These are phyloP conservation scores for Eupithecia abbreviata DNA, from an alignment of 2,888 invertebrate species.

Conservation along the genomic window DNA sequence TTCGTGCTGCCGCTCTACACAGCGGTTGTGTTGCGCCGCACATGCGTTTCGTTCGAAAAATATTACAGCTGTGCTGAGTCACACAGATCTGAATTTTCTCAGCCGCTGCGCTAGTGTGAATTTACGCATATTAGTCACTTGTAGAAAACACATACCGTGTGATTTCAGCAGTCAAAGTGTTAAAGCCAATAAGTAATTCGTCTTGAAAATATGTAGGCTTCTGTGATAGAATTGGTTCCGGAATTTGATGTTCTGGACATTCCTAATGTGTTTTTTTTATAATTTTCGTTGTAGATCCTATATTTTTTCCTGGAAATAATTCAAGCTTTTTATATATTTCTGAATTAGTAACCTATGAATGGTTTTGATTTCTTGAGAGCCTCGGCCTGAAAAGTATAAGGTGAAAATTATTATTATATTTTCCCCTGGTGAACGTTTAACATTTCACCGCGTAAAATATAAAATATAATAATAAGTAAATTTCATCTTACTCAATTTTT, in stretches of 20 bases:
- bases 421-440: too few species aligned
- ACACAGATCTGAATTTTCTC: too few species aligned
- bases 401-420: background rate
- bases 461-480: too few species aligned
- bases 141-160: too few species aligned
- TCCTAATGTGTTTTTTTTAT: conserved; percentile 28
- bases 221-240: conserved; percentile 27
- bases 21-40: too few species aligned
- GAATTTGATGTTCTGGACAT: conserved; percentile 30
- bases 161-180: too few species aligned
- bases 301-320: conserved; percentile 23
- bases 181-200: conserved; percentile 13
- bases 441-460: too few species aligned
- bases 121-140: too few species aligned
- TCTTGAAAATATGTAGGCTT: conserved; percentile 13
- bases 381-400: background rate
- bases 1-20: too few species aligned
- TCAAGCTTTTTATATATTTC: conserved; percentile 24
- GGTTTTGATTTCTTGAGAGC: conserved; percentile 20
- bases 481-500: background rate
- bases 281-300: conserved; percentile 28
- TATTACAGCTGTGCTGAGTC: too few species aligned
- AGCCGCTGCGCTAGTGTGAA: too few species aligned
- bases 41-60: too few species aligned
- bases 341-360: conserved; percentile 21